phyloP scores from a whole-genome alignment of 2,888 invertebrate genomes.

The Harmothoe impar region DNA sequence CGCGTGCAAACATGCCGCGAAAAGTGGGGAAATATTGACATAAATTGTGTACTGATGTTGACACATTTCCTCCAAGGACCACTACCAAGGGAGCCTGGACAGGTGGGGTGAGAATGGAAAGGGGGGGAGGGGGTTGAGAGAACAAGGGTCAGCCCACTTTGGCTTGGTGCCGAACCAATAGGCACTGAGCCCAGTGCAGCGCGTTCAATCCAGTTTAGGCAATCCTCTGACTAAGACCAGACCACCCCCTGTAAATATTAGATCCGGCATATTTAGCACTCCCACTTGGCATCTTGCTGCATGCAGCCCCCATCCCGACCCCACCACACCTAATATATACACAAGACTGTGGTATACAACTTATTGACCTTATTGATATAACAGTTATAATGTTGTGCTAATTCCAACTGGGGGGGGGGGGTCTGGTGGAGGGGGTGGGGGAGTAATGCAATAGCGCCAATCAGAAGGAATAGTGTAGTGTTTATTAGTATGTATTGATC shows the following conservation, averaged over 20 bases:
- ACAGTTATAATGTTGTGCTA: no score
- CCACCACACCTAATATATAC: background rate
- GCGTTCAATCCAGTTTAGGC: conserved; percentile 16
- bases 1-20: conserved; percentile 54
- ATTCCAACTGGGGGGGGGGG: no score
- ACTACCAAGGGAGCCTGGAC: background rate
- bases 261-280: background rate
- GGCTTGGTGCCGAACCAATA: background rate
- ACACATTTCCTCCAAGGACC: conserved; percentile 40
- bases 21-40: conserved; percentile 62
- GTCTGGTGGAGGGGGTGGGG: no score
- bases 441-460: no score
- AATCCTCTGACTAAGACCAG: background rate
- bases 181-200: background rate
- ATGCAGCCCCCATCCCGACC: background rate
- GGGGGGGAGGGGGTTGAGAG: background rate
- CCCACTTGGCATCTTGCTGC: background rate
- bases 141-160: conserved; percentile 13
- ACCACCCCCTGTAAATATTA: background rate
- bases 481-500: no score
- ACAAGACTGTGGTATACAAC: no score
- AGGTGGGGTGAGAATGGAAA: background rate
- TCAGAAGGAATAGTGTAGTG: no score
- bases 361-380: no score
- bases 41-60: conserved; percentile 50